Base-by-base conservation (phyloP, 2,797 vertebrate species). In the Anolis apletophallus region DNA sequence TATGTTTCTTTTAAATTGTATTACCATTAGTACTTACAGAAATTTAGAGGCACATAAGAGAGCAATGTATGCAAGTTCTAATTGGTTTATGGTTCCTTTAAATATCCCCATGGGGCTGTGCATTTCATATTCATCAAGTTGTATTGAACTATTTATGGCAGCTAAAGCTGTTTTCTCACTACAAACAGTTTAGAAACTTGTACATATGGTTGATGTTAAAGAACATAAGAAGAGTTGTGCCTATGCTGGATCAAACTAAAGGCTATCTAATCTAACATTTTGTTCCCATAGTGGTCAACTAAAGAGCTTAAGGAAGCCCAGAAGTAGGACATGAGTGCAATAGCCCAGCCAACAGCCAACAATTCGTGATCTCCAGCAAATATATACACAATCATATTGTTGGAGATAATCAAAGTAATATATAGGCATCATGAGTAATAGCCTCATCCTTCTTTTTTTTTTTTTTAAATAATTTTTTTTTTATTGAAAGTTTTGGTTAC, bases 111-210 rank as follows among this genome's bases (percentile, higher is more conserved):
- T 29, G 19, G 29, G 71, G 74, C 26, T 80, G 13, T 72, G 9
- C 29, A 84, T 83, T 88, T 88, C 34, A 40, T 84, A 79, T 73
- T 40, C 50, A 84, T 69, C 73, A 86, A 36, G 21, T 59, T 72
- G 21, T 71, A 1, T 59, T 90, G 71, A 12, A 54, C 1, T 88
- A 29, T 87, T 46, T 89, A 91, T 87, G 46, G 71, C 92, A 92
- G 78, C n/a, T 67, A 80, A 64, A 81, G 21, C 57, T 73, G 79
- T 81, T 29, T 1, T 26, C 84, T 74, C 77, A 68, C 72, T 85
- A 85, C 86, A 75, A 88, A 61, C 59, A 52, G 81, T 52, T n/a
- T 85, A 81, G 85, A 61, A n/a, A 83, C 76, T 54, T 29, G 11
- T 81, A 77, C 88, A 89, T 89, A 80, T 79, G 77, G 5, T 80